These are phyloP conservation scores for Cardiocondyla obscurior DNA, from an alignment of 1,140 invertebrate genomes.

Conservation along the genomic window DNA sequence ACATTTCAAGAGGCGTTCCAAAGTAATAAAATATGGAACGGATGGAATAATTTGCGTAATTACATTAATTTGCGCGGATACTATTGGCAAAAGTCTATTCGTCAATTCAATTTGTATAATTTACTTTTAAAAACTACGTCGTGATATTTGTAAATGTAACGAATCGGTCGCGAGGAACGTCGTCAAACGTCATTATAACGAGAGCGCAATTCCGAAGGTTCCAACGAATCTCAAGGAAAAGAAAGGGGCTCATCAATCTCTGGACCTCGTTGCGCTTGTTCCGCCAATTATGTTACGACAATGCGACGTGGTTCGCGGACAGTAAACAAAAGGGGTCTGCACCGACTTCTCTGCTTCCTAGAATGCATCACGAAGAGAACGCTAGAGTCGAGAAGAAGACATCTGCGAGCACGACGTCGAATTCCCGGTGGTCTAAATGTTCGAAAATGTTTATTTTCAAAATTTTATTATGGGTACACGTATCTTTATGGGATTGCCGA, in stretches of 20 bases:
- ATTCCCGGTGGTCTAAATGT: not conserved
- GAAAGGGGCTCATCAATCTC: slow-evolving; percentile 76
- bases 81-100: not conserved
- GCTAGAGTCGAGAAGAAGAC: not conserved
- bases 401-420: not conserved
- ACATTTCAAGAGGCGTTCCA: not conserved
- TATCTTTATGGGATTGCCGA: not conserved
- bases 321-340: slow-evolving; percentile 74
- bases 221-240: slow-evolving; percentile 54
- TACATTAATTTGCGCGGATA: not conserved
- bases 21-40: too few relatives aligned
- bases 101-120: not conserved
- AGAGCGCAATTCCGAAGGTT: slow-evolving; percentile 28
- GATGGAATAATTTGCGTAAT: not conserved
- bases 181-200: not conserved
- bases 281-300: slow-evolving; percentile 76
- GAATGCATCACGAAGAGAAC: slow-evolving; percentile 66
- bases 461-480: not conserved
- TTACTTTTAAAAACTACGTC: not conserved
- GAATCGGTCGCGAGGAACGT: not conserved
- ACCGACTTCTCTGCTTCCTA: slow-evolving; percentile 67
- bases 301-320: slow-evolving; percentile 55
- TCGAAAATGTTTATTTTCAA: slow-evolving; percentile 6
- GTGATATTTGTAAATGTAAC: not conserved
- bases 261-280: slow-evolving; percentile 81